phyloP scores from a whole-genome alignment of 2,888 invertebrate genomes.

The Rhynchonema sp. region DNA sequence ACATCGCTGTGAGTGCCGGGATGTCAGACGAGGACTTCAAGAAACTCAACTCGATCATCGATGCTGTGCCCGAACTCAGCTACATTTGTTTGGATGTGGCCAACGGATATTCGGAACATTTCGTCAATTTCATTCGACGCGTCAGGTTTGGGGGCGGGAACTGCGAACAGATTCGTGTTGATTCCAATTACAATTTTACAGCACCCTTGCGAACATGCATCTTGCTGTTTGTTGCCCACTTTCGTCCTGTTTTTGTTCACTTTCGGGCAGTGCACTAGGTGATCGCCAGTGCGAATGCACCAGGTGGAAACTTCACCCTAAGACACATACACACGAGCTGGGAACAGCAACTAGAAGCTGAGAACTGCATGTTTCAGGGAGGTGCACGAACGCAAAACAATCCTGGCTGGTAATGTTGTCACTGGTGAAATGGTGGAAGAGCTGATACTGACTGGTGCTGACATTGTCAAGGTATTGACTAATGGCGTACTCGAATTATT shows the following conservation, averaged over 20 bases:
- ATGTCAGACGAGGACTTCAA: not conserved
- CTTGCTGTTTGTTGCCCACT: too few relatives aligned
- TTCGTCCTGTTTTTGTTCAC: too few relatives aligned
- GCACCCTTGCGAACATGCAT: too few relatives aligned
- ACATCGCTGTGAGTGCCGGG: not conserved
- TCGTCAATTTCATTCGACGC: constrained; percentile 57
- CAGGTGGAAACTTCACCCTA: too few relatives aligned
- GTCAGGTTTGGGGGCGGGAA: too few relatives aligned
- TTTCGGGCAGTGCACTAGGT: too few relatives aligned
- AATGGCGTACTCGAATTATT: too few relatives aligned
- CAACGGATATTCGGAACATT: constrained; percentile 79
- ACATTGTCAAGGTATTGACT: constrained; percentile 52
- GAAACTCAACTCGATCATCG: not conserved
- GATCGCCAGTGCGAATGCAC: too few relatives aligned
- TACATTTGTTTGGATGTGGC: constrained; percentile 80
- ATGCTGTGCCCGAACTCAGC: constrained; percentile 19
- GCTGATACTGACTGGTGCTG: constrained; percentile 69
- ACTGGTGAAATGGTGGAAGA: constrained; percentile 93
- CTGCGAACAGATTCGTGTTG: too few relatives aligned
- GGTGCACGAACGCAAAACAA: constrained; percentile 43
- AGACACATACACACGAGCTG: too few relatives aligned
- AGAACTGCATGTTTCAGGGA: not conserved
- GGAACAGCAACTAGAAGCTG: too few relatives aligned
- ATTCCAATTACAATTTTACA: too few relatives aligned
- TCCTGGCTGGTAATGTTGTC: constrained; percentile 87